Conservation (phyloP, 2,113 vertebrate genomes). For the Puntigrus tetrazona region DNA sequence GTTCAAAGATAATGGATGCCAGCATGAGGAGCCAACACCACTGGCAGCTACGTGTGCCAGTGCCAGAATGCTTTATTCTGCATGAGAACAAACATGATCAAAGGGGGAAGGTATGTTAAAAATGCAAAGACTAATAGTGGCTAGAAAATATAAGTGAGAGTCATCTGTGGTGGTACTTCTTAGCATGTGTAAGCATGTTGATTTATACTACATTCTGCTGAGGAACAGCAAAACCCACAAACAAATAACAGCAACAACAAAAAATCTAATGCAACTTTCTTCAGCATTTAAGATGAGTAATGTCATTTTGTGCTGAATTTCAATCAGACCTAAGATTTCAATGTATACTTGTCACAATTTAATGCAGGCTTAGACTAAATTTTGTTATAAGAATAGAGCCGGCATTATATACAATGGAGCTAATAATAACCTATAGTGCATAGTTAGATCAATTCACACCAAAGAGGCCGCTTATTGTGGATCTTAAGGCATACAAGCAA, state of each 20-base stretch:
- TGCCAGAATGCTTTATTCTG: slow-evolving; percentile 93
- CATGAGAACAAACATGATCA: slow-evolving; percentile 97
- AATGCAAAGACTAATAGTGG: slow-evolving; percentile 27
- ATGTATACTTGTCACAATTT: neutral
- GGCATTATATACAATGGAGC: neutral
- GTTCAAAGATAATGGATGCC: slow-evolving; percentile 93
- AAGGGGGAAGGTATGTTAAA: slow-evolving; percentile 95
- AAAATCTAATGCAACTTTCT: neutral
- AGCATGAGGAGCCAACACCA: slow-evolving; percentile 95
- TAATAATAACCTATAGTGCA: neutral
- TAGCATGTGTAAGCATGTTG: slow-evolving; percentile 32
- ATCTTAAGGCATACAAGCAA: neutral
- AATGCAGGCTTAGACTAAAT: neutral
- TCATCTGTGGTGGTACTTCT: neutral
- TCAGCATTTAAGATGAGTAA: slow-evolving; percentile 18
- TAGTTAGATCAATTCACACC: neutral
- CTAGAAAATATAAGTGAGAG: slow-evolving; percentile 1
- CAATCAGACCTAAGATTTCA: neutral
- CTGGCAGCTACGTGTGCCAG: slow-evolving; percentile 94
- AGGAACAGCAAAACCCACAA: neutral
- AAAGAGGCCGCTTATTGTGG: neutral
- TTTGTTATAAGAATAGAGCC: neutral
- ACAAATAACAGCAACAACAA: neutral
- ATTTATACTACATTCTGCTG: slow-evolving; percentile 4
- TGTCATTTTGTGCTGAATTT: neutral